Conservation (phyloP, 2,888 invertebrate genomes). For the Pristionchus fissidentatus region DNA sequence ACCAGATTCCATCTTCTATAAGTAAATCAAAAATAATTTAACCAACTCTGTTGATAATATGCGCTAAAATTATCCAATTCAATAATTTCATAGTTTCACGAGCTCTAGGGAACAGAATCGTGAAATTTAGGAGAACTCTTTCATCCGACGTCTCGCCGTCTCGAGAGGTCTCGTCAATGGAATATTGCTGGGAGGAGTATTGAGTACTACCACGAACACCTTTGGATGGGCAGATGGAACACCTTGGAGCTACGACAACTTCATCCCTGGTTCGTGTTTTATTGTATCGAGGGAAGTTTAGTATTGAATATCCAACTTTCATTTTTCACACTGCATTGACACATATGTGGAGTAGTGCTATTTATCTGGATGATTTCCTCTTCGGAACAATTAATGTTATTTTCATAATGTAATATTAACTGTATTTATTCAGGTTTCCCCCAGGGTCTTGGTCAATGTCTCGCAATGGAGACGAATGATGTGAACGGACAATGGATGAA, state of each 20-base stretch:
- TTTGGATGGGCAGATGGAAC: neutral
- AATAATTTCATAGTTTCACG: no score
- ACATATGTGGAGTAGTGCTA: neutral
- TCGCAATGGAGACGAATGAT: neutral
- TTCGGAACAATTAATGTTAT: no score
- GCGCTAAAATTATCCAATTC: no score
- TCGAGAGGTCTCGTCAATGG: neutral
- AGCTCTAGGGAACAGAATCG: no score
- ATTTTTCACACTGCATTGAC: neutral
- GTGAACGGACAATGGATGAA: constrained; percentile 8
- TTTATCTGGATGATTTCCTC: no score
- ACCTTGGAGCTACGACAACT: neutral
- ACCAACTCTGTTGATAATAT: no score
- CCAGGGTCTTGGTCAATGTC: neutral
- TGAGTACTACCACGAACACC: neutral
- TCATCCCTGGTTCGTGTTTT: neutral
- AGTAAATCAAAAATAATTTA: no score
- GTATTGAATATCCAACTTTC: neutral
- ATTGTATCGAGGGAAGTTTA: no score
- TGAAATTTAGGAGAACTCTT: neutral
- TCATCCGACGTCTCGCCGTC: constrained; percentile 1
- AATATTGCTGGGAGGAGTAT: neutral
- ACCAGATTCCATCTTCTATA: no score
- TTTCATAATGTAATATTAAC: no score
- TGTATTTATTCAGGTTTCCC: neutral